Percentiles rank a stretch among this genome's conserved stretches.
Conservation (phyloP, 92 coral and sea anemone genomes). For the Phenganax stokvisi region DNA sequence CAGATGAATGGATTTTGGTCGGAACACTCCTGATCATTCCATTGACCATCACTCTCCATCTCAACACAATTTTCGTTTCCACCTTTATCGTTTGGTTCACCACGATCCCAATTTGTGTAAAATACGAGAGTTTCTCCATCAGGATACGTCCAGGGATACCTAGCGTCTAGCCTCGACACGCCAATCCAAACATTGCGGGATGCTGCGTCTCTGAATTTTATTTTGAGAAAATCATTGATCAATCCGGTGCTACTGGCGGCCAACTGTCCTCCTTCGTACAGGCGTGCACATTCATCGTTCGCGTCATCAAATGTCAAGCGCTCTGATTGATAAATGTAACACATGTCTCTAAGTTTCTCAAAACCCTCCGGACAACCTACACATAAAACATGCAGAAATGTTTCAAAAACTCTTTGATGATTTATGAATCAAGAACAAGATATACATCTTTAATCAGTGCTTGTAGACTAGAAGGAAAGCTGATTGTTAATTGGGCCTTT, state of each 20-base stretch:
- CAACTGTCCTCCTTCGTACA: not conserved
- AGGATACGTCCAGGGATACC: not conserved
- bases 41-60: constrained; percentile 10
- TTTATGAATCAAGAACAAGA: too few species aligned
- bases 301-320: not conserved
- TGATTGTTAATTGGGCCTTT: too few species aligned
- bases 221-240: not conserved
- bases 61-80: constrained; percentile 33
- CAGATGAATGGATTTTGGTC: constrained; percentile 27
- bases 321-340: not conserved
- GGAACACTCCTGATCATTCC: constrained; percentile 34
- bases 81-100: constrained; percentile 1
- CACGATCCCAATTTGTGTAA: not conserved
- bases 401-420: too few species aligned
- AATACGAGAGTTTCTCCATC: not conserved
- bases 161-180: not conserved
- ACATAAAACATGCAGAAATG: not conserved
- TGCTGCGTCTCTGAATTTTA: not conserved
- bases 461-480: too few species aligned
- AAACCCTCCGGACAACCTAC: not conserved
- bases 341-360: not conserved
- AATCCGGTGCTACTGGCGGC: not conserved
- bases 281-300: not conserved
- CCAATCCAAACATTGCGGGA: constrained; percentile 1
- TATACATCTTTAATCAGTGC: too few species aligned